Conservation (phyloP, 2,113 vertebrate species). For the Cromileptes altivelis region DNA sequence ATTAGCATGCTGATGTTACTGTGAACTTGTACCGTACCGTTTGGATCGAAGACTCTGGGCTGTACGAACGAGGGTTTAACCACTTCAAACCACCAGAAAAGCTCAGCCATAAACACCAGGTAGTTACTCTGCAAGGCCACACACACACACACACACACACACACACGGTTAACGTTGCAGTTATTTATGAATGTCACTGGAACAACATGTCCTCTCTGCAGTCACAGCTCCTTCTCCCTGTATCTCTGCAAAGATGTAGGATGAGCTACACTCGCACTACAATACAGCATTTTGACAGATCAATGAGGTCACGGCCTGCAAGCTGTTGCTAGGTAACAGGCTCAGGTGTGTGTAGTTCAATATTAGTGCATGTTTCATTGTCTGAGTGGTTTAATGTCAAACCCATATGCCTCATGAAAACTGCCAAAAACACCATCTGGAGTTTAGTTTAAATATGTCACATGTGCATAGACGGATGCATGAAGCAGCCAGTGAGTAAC, state of each 20-base stretch:
- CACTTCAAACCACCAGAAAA: conserved; percentile 99
- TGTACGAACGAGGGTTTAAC: conserved; percentile 97
- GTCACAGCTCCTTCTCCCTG: background rate
- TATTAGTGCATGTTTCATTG: conserved; percentile 19
- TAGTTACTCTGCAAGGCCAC: conserved; percentile 91
- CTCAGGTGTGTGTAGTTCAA: conserved; percentile 26
- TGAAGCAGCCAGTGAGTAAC: background rate
- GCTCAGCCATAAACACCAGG: conserved; percentile 98
- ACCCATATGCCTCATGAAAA: conserved; percentile 13
- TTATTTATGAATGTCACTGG: background rate
- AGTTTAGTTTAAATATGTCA: conserved; percentile 49
- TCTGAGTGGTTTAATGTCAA: conserved; percentile 46
- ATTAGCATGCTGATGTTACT: conserved; percentile 5
- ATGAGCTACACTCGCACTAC: conserved; percentile 5
- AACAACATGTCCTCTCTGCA: background rate
- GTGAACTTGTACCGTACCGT: conserved; percentile 82
- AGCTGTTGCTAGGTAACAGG: conserved; percentile 71
- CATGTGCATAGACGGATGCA: conserved; percentile 22
- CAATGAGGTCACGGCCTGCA: conserved; percentile 50
- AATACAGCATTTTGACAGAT: conserved; percentile 38
- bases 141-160: conserved; percentile 46
- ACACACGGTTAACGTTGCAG: conserved; percentile 28
- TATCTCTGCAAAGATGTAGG: conserved; percentile 30
- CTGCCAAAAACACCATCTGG: conserved; percentile 61
- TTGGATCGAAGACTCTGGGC: conserved; percentile 87